Base-by-base conservation (phyloP, 1,140 invertebrate species). In the Archivesica marissinica region DNA sequence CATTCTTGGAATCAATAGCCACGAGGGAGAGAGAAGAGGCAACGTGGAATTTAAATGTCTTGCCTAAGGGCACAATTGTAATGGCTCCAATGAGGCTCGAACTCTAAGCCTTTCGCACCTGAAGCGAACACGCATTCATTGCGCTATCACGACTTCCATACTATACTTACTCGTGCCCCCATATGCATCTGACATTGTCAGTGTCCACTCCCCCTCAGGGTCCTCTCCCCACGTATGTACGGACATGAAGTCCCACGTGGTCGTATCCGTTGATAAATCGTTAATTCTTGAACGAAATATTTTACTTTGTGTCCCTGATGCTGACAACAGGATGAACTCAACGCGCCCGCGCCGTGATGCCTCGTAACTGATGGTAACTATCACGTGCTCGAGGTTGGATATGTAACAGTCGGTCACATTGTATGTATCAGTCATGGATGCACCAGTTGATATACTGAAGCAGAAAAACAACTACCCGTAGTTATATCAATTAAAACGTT, bases 201-300 rank as follows among this genome's bases (percentile, higher is more conserved):
- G 30, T 50, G 44, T 74, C 70, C 70, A 74, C 11, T 47, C 30
- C 4, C 70, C 70, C 25, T n/a, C 70, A 1, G 70, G 44, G 44
- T 54, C 39, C 39, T 74, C 70, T 13, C 70, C 41, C 70, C 70
- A 74, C 9, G 23, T 41, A 25, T 74, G 39, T n/a, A 47, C 41
- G 2, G 70, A 52, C 70, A 74, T 74, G n/a, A 50, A 74, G 13
- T n/a, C n/a, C 70, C 70, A 74, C 0, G 70, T 30, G 0, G 30
- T 64, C 3, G 59, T 25, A 2, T 28, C 33, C 59, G 2, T 28
- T 3, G 23, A 30, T 17, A n/a, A 52, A 52, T 52, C 50, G 52
- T 35, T 30, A 6, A 52, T 6, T 7, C 50, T 20, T 33, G 30
- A 52, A 0, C 44, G 28, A n/a, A 54, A 47, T 52, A 74, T 50